These are phyloP conservation scores for Bungarus multicinctus DNA, from an alignment of 2,113 vertebrate genomes.

Conservation along the genomic window DNA sequence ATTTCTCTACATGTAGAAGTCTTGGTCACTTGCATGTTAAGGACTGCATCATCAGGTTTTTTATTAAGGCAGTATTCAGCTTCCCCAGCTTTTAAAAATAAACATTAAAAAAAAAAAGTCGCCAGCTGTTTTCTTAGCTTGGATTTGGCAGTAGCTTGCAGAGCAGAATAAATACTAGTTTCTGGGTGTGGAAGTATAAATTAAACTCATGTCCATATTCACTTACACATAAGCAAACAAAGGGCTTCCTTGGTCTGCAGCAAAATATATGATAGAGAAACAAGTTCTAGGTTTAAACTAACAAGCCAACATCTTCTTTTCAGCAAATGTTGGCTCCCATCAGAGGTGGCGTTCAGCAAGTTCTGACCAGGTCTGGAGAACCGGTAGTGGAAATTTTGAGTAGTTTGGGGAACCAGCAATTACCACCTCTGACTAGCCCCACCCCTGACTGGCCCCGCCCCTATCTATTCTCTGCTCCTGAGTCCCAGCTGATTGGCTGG, in stretches of 20 bases:
- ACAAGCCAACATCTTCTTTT: not conserved
- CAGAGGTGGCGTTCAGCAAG: too few species aligned
- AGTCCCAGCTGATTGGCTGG: too few species aligned
- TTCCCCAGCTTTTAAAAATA: conserved; percentile 12
- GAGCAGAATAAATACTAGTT: conserved; percentile 29
- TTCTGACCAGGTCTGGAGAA: too few species aligned
- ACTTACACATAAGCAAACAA: not conserved
- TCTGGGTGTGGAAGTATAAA: not conserved
- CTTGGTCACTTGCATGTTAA: not conserved
- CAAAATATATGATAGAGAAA: not conserved
- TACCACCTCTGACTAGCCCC: too few species aligned
- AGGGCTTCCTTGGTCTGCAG: not conserved
- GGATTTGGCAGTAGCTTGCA: conserved; percentile 41
- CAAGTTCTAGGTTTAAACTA: too few species aligned
- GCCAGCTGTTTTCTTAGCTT: conserved; percentile 47
- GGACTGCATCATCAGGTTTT: conserved; percentile 16
- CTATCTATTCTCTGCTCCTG: too few species aligned
- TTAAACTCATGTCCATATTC: not conserved
- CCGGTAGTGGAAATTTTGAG: too few species aligned
- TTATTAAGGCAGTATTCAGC: conserved; percentile 26
- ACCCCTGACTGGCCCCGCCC: too few species aligned
- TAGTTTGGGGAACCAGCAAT: too few species aligned
- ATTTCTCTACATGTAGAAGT: not conserved
- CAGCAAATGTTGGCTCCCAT: not conserved
- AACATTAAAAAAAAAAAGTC: conserved; percentile 24